phyloP scores from a whole-genome alignment of 2,113 vertebrate genomes.

The Hyla sarda region DNA sequence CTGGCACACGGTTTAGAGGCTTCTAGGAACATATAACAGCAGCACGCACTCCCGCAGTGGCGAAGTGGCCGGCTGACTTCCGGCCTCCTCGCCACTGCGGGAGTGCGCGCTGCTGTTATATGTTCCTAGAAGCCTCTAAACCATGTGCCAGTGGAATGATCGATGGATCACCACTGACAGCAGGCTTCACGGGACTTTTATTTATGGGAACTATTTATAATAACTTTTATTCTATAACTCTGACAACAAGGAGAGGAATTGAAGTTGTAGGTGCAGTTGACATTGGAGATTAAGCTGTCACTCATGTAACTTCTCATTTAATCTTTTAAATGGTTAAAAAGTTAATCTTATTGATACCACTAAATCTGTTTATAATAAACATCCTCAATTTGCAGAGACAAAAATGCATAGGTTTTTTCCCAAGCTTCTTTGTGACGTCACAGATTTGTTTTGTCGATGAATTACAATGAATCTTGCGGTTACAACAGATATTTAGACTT shows the following conservation, averaged over 20 bases:
- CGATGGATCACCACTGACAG: no score
- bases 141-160: no score
- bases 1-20: no score
- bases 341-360: slow-evolving; percentile 2
- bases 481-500: not conserved
- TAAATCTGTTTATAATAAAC: slow-evolving; percentile 11
- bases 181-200: no score
- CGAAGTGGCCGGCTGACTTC: no score
- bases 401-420: not conserved
- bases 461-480: not conserved
- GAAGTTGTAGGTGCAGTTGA: slow-evolving; percentile 22
- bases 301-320: not conserved
- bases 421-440: not conserved
- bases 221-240: not conserved
- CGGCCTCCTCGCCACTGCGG: no score
- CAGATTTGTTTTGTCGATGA: not conserved
- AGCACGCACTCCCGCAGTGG: no score
- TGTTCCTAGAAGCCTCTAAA: no score
- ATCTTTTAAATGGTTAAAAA: not conserved
- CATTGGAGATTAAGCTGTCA: slow-evolving; percentile 10
- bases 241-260: not conserved
- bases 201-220: no score
- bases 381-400: not conserved
- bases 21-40: no score
- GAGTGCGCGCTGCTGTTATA: no score